Evolutionary conservation across 2,797 vertebrate genomes (phyloP), one percentile per base, ranked within the genome.

Genomic region (Muscicapa comitata): DNA sequence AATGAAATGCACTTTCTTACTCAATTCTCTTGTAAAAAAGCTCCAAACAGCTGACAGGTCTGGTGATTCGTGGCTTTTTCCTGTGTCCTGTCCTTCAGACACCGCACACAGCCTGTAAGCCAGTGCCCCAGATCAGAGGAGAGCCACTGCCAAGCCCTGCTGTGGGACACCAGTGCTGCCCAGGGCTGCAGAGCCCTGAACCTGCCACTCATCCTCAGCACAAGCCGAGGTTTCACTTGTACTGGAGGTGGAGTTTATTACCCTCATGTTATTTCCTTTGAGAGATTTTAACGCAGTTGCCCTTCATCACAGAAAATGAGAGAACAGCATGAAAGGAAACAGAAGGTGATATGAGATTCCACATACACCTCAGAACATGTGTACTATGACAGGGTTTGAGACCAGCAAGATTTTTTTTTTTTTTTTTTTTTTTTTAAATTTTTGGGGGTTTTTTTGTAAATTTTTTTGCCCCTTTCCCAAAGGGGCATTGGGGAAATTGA

Each of bases 91-190:
- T 19, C 87, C 71, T 95, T 94, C 90, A 87, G 70, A 62, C 33
- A 17, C 6, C 0, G 0, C 14, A 40, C 1, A 5, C 47, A 76
- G 38, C 7, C 43, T 42, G 11, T 3, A 2, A 84, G 61, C 12
- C 55, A 14, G 31, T 77, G 90, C 7, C 68, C 78, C 31, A 80
- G 67, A 76, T 84, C 37, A 50, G n/a, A 66, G 23, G 29, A 82
- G 48, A 70, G 33, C 0, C 0, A 48, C 57, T 71, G 85, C 86
- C 79, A 91, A 63, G 23, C n/a, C 72, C 43, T 73, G 72, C 55
- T 2, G 25, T 38, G 68, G 75, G 37, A 87, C 23, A 81, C 12
- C 2, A 2, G 33, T 0, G 1, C 28, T 83, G 59, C 68, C 73
- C 1, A 0, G n/a, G 33, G 65, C 87, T 73, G 45, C 17, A 14